Base-by-base conservation (phyloP, 2,113 vertebrate species). In the Triplophysa rosa region DNA sequence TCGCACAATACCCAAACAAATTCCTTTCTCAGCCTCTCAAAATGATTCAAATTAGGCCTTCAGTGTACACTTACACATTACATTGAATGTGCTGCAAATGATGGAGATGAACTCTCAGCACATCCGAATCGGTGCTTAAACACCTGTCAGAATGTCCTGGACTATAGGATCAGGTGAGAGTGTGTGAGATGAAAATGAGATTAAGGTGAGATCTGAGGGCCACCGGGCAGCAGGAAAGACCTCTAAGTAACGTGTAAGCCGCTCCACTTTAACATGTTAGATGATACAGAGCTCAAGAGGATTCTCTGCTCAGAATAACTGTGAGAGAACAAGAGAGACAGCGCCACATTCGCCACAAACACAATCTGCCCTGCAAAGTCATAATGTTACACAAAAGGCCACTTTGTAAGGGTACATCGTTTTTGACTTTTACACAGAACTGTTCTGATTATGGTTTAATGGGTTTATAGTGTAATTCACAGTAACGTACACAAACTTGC, bases 81-180 rank as follows among this genome's bases (percentile, higher is more conserved):
- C 72, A 14, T 78, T n/a, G 11, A 83, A 80, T 78, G 84, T 86
- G 81, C 85, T 84, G 77, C 83, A 86, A 80, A 80, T 42, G 37
- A 47, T 29, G 24, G 40, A 37, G 56, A 13, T 45, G 2, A n/a
- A 62, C 2, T 76, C n/a, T 76, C 23, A 58, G 33, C 58, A 65
- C 33, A 21, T 67, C 7, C 3, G 26, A 37, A 23, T n/a, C 12
- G 23, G 49, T 21, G 62, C n/a, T 71, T 37, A 45, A 45, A 45
- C 62, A 66, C 62, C 23, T 64, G 52, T 52, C 67, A 79, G 23
- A 17, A 61, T 67, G 21, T 2, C 8, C 2, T 54, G 24, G 11
- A 3, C 59, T 70, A 26, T 6, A 37, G 26, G 49, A 71, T 76
- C 68, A 71, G 37, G 80, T 67, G 62, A 77, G 13, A 33, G 4